Conservation (phyloP, 2,888 invertebrate species). For the Thyatira batis region DNA sequence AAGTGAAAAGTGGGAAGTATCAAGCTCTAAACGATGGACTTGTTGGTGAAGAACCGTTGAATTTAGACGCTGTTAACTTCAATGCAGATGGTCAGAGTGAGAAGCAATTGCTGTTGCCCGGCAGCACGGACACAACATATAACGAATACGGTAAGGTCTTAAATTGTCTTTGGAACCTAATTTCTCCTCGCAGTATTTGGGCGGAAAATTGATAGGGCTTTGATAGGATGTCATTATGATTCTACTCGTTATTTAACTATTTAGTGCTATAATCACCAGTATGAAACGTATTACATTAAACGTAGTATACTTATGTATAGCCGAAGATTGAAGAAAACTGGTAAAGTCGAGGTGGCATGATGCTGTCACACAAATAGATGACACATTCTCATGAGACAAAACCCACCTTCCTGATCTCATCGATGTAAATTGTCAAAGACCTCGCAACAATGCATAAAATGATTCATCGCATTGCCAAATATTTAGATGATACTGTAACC, state of each 20-base stretch:
- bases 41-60: conserved; percentile 47
- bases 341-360: too few species aligned
- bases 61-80: conserved; percentile 54
- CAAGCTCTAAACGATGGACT: conserved; percentile 60
- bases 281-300: too few species aligned
- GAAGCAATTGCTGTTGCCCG: conserved; percentile 50
- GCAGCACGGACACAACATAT: conserved; percentile 54
- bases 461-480: background rate
- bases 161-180: background rate
- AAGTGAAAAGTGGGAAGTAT: conserved; percentile 70
- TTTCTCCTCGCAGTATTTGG: background rate
- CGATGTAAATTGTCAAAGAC: background rate
- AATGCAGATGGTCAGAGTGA: conserved; percentile 53
- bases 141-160: conserved; percentile 63
- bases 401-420: background rate
- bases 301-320: too few species aligned
- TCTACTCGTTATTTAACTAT: too few species aligned
- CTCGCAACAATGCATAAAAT: background rate
- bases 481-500: background rate
- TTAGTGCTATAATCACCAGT: too few species aligned
- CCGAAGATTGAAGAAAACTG: too few species aligned
- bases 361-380: too few species aligned
- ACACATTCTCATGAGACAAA: too few species aligned
- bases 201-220: background rate
- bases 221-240: too few species aligned